phyloP scores from a whole-genome alignment of 1,140 invertebrate genomes.

The Ganaspis sp. region DNA sequence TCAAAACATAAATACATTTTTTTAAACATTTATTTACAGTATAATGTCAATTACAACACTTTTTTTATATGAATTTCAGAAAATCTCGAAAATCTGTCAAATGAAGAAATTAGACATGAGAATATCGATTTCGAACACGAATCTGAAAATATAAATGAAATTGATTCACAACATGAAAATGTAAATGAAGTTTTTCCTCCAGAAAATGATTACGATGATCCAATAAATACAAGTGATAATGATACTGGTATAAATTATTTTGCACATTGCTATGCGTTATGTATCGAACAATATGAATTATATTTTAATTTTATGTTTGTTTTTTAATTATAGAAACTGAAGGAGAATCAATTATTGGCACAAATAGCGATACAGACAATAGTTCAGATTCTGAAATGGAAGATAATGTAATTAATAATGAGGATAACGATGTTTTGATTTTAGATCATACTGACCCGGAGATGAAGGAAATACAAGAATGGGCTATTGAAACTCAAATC shows the following conservation, averaged over 20 bases:
- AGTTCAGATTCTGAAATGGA: not conserved
- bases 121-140: not conserved
- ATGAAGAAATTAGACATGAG: not conserved
- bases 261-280: not conserved
- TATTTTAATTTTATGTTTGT: not conserved
- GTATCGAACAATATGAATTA: not conserved
- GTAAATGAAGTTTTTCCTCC: not conserved
- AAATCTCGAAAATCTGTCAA: not conserved
- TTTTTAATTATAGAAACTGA: not conserved
- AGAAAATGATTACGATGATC: not conserved
- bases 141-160: not conserved
- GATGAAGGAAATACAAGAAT: constrained; percentile 9
- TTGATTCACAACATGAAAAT: not conserved
- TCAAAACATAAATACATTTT: no score
- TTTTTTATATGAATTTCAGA: not conserved
- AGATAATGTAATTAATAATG: not conserved
- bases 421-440: not conserved
- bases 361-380: not conserved
- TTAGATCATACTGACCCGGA: not conserved
- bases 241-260: not conserved
- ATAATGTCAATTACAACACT: no score
- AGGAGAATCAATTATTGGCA: not conserved
- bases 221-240: not conserved
- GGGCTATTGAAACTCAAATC: constrained; percentile 18
- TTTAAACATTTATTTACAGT: no score